These are phyloP conservation scores for Apodemia zela DNA, from an alignment of 2,888 invertebrate species.

Conservation along the genomic window DNA sequence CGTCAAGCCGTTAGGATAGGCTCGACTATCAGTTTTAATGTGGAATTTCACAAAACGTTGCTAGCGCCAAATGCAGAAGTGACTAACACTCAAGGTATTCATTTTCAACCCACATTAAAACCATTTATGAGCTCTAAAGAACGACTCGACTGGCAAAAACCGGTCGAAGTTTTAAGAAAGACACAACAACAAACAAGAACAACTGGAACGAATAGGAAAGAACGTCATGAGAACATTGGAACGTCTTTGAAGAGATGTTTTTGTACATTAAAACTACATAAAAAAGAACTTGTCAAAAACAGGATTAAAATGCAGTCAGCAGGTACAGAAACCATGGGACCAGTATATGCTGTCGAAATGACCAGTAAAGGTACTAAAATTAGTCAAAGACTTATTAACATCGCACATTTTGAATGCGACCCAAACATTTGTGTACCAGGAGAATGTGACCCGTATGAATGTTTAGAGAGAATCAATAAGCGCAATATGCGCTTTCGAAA, in stretches of 20 bases:
- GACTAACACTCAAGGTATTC: neutral
- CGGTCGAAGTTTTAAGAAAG: neutral
- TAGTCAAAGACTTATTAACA: conserved; percentile 1
- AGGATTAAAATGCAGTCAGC: neutral
- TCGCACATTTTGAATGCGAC: conserved; percentile 40
- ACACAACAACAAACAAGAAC: neutral
- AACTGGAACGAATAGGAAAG: conserved; percentile 18
- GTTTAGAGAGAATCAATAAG: conserved; percentile 38
- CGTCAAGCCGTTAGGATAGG: conserved; percentile 34
- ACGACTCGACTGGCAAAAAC: neutral
- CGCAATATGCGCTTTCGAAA: conserved; percentile 34
- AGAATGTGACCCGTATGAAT: conserved; percentile 38
- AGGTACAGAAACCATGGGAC: neutral
- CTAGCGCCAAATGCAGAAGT: conserved; percentile 15
- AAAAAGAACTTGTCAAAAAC: conserved; percentile 14
- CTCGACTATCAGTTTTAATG: conserved; percentile 34
- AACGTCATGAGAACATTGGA: conserved; percentile 2
- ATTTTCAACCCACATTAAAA: neutral
- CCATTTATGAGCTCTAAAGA: neutral
- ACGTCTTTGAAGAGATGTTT: conserved; percentile 29
- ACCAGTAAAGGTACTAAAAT: conserved; percentile 16
- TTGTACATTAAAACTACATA: conserved; percentile 27
- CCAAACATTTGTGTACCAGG: conserved; percentile 40
- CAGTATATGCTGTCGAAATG: conserved; percentile 3
- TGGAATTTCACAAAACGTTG: conserved; percentile 35